Percentiles rank a stretch among this genome's conserved stretches.
These are phyloP conservation scores for Stylophora pistillata DNA, from an alignment of 64 coral and sea anemone species.

Conservation along the genomic window DNA sequence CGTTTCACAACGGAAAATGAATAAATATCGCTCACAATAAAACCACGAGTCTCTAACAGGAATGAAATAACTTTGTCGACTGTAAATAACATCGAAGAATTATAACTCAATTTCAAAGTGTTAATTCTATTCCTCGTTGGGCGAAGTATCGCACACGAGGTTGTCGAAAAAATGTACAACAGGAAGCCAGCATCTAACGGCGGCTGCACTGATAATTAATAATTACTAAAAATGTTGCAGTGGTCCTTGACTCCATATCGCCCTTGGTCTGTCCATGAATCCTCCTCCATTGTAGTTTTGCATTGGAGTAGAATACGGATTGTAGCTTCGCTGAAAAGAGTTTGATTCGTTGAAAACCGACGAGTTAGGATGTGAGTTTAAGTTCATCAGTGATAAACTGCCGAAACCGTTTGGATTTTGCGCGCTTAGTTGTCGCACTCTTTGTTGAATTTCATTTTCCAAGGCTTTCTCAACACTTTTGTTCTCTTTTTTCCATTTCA, in stretches of 20 bases:
- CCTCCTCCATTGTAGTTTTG: conserved; percentile 8
- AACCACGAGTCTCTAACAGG: conserved; percentile 7
- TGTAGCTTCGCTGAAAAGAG: conserved; percentile 19
- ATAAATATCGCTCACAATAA: conserved; percentile 20
- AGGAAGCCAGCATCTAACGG: neutral
- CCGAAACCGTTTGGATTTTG: conserved; percentile 88
- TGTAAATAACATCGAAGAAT: neutral
- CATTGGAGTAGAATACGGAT: neutral
- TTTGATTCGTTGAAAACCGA: conserved; percentile 8
- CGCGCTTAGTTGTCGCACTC: conserved; percentile 65
- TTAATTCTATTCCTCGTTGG: neutral
- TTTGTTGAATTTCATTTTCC: conserved; percentile 79
- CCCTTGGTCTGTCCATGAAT: conserved; percentile 5
- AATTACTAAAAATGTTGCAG: conserved; percentile 8
- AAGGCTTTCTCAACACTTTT: conserved; percentile 86
- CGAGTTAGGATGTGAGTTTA: conserved; percentile 5
- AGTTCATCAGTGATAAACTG: conserved; percentile 59
- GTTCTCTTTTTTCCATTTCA: conserved; percentile 99
- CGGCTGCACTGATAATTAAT: neutral
- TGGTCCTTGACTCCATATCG: conserved; percentile 13
- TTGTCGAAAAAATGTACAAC: neutral
- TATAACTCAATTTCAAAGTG: neutral
- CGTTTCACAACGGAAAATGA: neutral
- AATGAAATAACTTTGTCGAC: conserved; percentile 9
- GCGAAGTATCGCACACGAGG: neutral